phyloP scores from a whole-genome alignment of 2,888 invertebrate species.

The Brachyptera risi region DNA sequence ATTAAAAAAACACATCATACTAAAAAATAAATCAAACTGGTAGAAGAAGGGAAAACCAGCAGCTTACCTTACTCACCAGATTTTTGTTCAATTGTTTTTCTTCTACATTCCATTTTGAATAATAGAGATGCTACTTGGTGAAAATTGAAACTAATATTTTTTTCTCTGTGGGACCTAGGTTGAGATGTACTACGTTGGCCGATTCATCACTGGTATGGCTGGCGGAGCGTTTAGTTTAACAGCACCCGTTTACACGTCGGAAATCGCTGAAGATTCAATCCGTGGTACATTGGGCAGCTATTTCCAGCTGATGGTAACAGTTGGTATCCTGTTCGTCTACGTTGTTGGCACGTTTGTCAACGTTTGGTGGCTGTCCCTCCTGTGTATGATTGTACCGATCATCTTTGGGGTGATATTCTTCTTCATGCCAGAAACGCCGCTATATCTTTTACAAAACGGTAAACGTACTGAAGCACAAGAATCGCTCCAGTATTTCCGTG shows the following conservation, averaged over 20 bases:
- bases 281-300: slow-evolving; percentile 82
- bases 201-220: slow-evolving; percentile 68
- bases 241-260: slow-evolving; percentile 79
- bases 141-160: not conserved
- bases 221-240: slow-evolving; percentile 79
- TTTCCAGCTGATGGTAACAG: slow-evolving; percentile 80
- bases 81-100: no score
- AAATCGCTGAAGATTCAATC: slow-evolving; percentile 78
- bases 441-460: slow-evolving; percentile 42
- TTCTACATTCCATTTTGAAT: no score
- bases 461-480: slow-evolving; percentile 60
- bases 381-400: slow-evolving; percentile 63
- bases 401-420: slow-evolving; percentile 66
- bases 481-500: slow-evolving; percentile 70
- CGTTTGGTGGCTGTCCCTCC: slow-evolving; percentile 58
- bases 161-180: slow-evolving; percentile 39
- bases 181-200: slow-evolving; percentile 59
- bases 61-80: no score
- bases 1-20: no score
- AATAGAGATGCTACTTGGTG: not conserved
- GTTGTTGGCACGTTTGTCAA: slow-evolving; percentile 57
- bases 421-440: slow-evolving; percentile 86
- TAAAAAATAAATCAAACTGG: no score
- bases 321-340: slow-evolving; percentile 78
- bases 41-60: no score